A percentile compares a stretch with the other conserved stretches of the same genome.
These are phyloP conservation scores for Pseudanteris insignis DNA, from an alignment of 2,888 invertebrate species.

Conservation along the genomic window DNA sequence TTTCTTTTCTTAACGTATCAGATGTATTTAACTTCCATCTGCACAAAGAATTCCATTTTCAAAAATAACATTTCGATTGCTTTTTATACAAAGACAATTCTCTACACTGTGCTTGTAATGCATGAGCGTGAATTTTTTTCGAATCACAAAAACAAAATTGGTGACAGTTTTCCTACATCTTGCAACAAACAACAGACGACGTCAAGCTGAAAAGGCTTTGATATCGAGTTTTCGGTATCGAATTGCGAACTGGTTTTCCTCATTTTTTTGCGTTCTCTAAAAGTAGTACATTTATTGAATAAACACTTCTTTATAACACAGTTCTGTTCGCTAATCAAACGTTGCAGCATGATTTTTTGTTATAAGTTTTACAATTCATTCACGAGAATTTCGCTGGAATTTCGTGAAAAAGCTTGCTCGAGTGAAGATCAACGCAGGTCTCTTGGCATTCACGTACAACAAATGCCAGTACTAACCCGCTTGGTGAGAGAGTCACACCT, in stretches of 20 bases:
- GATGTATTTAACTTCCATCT: too few relatives aligned
- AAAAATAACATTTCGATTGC: too few relatives aligned
- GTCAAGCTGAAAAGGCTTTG: constrained; percentile 27
- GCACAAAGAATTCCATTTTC: too few relatives aligned
- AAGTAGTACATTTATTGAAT: constrained; percentile 29
- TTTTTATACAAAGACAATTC: constrained; percentile 8
- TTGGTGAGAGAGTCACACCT: too few relatives aligned
- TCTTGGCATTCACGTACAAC: too few relatives aligned
- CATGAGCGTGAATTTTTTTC: constrained; percentile 17
- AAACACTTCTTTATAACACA: constrained; percentile 24
- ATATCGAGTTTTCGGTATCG: constrained; percentile 28
- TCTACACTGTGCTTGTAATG: constrained; percentile 6
- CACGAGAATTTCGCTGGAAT: neutral
- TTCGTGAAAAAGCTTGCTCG: too few relatives aligned
- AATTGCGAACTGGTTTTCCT: constrained; percentile 16
- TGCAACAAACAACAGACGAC: constrained; percentile 27
- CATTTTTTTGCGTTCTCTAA: constrained; percentile 20
- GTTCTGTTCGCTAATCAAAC: constrained; percentile 15
- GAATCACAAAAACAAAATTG: constrained; percentile 22
- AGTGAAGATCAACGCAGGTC: too few relatives aligned
- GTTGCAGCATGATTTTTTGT: constrained; percentile 14
- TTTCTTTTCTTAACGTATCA: too few relatives aligned
- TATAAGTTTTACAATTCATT: neutral
- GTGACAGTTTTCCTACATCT: constrained; percentile 25
- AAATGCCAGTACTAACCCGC: too few relatives aligned